Evolutionary conservation across 2,888 invertebrate species (phyloP).

Genomic region (Hartigia nigra): DNA sequence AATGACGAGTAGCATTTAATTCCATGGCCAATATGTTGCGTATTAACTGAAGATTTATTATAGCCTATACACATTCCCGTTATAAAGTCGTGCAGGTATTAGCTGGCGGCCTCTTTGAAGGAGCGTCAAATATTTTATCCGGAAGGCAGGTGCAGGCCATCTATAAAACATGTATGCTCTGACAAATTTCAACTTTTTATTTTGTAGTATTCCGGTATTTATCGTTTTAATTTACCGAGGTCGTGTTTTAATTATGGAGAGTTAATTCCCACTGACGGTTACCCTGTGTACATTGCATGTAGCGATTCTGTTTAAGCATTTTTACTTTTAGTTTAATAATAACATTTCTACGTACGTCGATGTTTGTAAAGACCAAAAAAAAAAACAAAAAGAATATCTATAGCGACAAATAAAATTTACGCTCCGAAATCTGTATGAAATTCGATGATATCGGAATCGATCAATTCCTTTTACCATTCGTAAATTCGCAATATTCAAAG

Average conservation of each 20-base stretch:
- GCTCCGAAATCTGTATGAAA: not conserved
- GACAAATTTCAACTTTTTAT: not conserved
- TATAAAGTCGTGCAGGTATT: not conserved
- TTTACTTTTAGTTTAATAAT: not conserved
- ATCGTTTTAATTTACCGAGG: slow-evolving; percentile 62
- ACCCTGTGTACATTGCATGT: not conserved
- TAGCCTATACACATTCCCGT: not conserved
- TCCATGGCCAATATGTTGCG: slow-evolving; percentile 11
- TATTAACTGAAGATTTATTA: slow-evolving; percentile 18
- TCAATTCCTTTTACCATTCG: not conserved
- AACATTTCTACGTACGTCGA: not conserved
- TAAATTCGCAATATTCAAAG: not conserved
- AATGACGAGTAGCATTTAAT: slow-evolving; percentile 16
- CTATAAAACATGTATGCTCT: not conserved
- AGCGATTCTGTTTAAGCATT: not conserved
- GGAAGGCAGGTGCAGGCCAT: not conserved
- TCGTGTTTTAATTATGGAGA: slow-evolving; percentile 63
- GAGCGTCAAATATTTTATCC: not conserved
- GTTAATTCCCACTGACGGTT: slow-evolving; percentile 50
- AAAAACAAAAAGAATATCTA: not conserved
- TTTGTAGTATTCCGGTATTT: slow-evolving; percentile 44
- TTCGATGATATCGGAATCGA: not conserved
- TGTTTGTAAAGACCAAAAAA: not conserved
- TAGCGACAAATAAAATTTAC: not conserved
- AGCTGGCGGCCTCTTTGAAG: not conserved